Evolutionary conservation across 2,888 invertebrate genomes (phyloP).

Genomic region (Andricus curvator): DNA sequence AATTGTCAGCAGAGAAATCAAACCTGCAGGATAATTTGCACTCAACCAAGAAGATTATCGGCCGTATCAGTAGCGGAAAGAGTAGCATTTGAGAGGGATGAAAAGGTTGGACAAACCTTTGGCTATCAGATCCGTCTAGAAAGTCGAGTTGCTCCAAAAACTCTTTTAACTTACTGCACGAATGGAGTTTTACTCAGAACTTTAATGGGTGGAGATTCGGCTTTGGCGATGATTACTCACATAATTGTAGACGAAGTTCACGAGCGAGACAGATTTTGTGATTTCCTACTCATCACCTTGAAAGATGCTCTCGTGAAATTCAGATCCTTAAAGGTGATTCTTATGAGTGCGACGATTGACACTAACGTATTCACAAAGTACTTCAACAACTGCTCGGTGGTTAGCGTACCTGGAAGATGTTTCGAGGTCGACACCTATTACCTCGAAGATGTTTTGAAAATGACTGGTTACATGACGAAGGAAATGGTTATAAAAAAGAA

Average conservation of each 20-base stretch:
- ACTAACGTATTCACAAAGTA: constrained; percentile 89
- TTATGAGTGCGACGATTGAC: constrained; percentile 98
- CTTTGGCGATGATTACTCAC: constrained; percentile 89
- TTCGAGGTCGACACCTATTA: constrained; percentile 88
- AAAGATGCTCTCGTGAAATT: constrained; percentile 86
- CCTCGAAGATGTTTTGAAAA: constrained; percentile 88
- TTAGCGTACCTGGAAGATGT: constrained; percentile 88
- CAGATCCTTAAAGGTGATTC: constrained; percentile 87
- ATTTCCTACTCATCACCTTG: constrained; percentile 93
- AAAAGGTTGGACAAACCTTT: constrained; percentile 84
- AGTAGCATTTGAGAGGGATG: constrained; percentile 87
- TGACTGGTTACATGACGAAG: constrained; percentile 81
- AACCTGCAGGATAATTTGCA: constrained; percentile 92
- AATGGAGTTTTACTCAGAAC: constrained; percentile 93
- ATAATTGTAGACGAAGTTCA: constrained; percentile 96
- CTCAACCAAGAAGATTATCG: constrained; percentile 94
- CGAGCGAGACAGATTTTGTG: constrained; percentile 95
- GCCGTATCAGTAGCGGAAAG: constrained; percentile 94
- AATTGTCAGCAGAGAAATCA: constrained; percentile 82
- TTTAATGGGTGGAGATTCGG: constrained; percentile 88
- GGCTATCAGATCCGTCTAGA: constrained; percentile 96
- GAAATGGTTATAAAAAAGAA: constrained; percentile 78
- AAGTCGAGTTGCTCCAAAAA: constrained; percentile 88
- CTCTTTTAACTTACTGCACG: constrained; percentile 94
- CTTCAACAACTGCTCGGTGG: constrained; percentile 89